These are phyloP conservation scores for Cataglyphis albicans DNA, from an alignment of 2,888 invertebrate species.

Conservation along the genomic window DNA sequence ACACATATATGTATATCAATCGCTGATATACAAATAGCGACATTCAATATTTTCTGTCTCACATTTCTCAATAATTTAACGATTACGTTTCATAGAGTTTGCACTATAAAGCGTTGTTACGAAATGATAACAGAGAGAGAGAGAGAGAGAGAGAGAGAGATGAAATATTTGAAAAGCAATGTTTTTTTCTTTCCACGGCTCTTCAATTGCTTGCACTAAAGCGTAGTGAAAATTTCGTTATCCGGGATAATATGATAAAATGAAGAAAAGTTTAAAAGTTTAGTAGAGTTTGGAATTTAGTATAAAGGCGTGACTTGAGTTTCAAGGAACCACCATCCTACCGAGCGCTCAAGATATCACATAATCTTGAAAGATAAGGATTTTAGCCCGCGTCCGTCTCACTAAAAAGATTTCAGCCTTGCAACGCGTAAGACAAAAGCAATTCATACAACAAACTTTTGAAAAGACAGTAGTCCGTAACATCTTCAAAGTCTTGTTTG, in stretches of 20 bases:
- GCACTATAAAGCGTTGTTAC: background rate
- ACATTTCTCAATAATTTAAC: slow-evolving; percentile 21
- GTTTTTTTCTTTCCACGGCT: background rate
- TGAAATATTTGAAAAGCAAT: background rate
- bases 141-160: background rate
- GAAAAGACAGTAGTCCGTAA: slow-evolving; percentile 20
- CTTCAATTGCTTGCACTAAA: background rate
- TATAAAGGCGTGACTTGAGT: slow-evolving; percentile 44
- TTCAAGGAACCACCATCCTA: slow-evolving; percentile 39
- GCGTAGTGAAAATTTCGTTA: slow-evolving; percentile 47
- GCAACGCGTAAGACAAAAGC: slow-evolving; percentile 45
- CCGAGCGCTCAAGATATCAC: slow-evolving; percentile 38
- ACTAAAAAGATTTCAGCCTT: slow-evolving; percentile 46
- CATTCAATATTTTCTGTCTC: background rate
- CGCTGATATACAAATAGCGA: background rate
- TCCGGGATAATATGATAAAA: slow-evolving; percentile 34
- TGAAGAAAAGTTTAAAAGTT: slow-evolving; percentile 26
- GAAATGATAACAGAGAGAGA: background rate
- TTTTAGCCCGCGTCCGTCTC: slow-evolving; percentile 32
- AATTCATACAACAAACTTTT: slow-evolving; percentile 46
- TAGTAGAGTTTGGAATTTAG: slow-evolving; percentile 37
- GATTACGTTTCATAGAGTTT: background rate
- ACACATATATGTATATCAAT: background rate
- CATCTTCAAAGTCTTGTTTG: slow-evolving; percentile 22
- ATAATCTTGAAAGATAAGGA: slow-evolving; percentile 52